These are phyloP conservation scores for Diorhabda elongata DNA, from an alignment of 1,140 invertebrate genomes.

Conservation along the genomic window DNA sequence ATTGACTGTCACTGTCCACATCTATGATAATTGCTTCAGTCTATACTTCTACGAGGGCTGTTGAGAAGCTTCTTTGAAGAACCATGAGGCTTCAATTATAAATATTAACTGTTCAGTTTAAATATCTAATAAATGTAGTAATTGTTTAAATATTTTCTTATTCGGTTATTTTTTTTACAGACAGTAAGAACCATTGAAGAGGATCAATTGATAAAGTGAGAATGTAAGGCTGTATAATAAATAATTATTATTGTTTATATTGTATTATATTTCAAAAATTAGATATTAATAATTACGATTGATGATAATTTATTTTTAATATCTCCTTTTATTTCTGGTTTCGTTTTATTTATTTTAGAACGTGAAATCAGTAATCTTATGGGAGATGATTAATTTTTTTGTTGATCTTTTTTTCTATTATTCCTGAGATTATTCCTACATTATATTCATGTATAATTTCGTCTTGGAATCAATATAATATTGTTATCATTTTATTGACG, in stretches of 20 bases:
- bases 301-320: slow-evolving; percentile 35
- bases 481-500: neutral
- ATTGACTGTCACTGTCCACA: neutral
- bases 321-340: slow-evolving; percentile 19
- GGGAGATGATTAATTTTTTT: neutral
- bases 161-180: slow-evolving; percentile 27
- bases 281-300: slow-evolving; percentile 32
- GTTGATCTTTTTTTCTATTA: neutral
- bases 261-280: slow-evolving; percentile 40
- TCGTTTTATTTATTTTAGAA: slow-evolving; percentile 21
- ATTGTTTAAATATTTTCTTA: neutral
- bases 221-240: slow-evolving; percentile 42
- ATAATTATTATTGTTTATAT: slow-evolving; percentile 41
- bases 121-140: neutral
- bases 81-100: neutral
- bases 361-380: slow-evolving; percentile 4
- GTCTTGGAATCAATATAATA: neutral
- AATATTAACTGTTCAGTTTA: neutral
- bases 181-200: slow-evolving; percentile 32
- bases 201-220: slow-evolving; percentile 34
- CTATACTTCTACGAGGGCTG: neutral
- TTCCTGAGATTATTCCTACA: neutral
- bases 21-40: neutral
- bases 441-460: slow-evolving; percentile 3
- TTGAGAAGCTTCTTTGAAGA: too few species aligned